Evolutionary conservation across 2,888 invertebrate species (phyloP).

Genomic region (Drosophila bunnanda): DNA sequence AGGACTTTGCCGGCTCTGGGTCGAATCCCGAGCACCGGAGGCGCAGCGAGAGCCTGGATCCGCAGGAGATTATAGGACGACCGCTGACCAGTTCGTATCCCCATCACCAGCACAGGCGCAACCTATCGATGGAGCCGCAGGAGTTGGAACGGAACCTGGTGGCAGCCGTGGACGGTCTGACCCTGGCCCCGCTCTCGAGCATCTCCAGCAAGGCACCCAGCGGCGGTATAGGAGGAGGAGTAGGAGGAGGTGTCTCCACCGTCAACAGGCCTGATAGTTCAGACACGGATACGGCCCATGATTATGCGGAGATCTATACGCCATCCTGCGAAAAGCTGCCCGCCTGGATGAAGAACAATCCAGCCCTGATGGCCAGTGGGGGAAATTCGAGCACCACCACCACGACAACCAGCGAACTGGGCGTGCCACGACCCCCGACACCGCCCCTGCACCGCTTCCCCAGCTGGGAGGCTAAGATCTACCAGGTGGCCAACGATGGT

Average conservation of each 20-base stretch:
- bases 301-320: slow-evolving; percentile 97
- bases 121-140: slow-evolving; percentile 85
- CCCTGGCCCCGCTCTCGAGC: slow-evolving; percentile 85
- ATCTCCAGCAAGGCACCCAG: slow-evolving; percentile 74
- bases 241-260: slow-evolving; percentile 5
- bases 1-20: slow-evolving; percentile 79
- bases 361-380: slow-evolving; percentile 85
- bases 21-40: slow-evolving; percentile 75
- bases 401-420: slow-evolving; percentile 82
- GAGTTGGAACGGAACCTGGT: slow-evolving; percentile 86
- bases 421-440: slow-evolving; percentile 90
- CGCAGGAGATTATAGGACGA: slow-evolving; percentile 82
- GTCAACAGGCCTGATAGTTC: slow-evolving; percentile 85
- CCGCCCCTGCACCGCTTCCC: slow-evolving; percentile 96
- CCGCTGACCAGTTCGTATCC: slow-evolving; percentile 83
- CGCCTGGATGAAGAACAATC: slow-evolving; percentile 86
- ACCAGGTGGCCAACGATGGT: slow-evolving; percentile 91
- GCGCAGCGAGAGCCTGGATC: slow-evolving; percentile 84
- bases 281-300: slow-evolving; percentile 89
- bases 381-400: slow-evolving; percentile 86
- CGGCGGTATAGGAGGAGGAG: neutral
- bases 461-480: slow-evolving; percentile 98
- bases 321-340: slow-evolving; percentile 92
- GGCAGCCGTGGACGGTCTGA: slow-evolving; percentile 86
- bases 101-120: slow-evolving; percentile 84